A percentile compares a stretch with the other conserved stretches of the same genome.
phyloP scores from a whole-genome alignment of 2,888 invertebrate species.

The Eurytoma adleriae region DNA sequence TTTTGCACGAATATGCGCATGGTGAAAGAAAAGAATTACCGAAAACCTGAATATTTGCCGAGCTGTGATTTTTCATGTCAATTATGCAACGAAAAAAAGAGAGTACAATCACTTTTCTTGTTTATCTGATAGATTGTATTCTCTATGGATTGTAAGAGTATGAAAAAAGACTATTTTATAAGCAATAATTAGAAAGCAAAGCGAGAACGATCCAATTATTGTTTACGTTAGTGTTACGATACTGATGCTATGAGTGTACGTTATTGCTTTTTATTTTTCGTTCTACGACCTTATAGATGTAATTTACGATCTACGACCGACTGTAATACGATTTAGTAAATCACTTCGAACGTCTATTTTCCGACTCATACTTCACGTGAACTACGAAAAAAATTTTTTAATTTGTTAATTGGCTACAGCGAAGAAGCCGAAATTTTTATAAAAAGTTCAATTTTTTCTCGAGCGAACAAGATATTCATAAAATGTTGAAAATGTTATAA shows the following conservation, averaged over 20 bases:
- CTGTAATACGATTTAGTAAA: neutral
- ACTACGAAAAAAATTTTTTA: neutral
- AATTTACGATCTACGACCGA: conserved; percentile 8
- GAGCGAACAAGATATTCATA: neutral
- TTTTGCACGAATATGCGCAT: too few relatives aligned
- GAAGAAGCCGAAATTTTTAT: neutral
- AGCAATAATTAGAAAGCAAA: conserved; percentile 1
- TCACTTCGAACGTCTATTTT: conserved; percentile 11
- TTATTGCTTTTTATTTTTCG: conserved; percentile 12
- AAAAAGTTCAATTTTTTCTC: conserved; percentile 12
- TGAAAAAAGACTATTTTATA: neutral
- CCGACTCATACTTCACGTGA: neutral
- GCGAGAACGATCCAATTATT: conserved; percentile 6
- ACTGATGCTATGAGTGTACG: conserved; percentile 1
- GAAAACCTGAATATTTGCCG: conserved; percentile 48
- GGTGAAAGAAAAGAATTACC: neutral
- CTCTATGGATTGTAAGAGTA: conserved; percentile 4
- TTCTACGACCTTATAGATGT: neutral
- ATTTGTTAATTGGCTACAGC: neutral
- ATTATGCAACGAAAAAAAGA: conserved; percentile 34
- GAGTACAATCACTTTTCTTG: conserved; percentile 41
- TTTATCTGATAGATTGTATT: conserved; percentile 18
- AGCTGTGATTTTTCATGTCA: conserved; percentile 56
- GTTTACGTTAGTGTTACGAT: conserved; percentile 2
- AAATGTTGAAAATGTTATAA: neutral